Conservation (phyloP, 2,797 vertebrate species). For the Heterohyrax brucei region DNA sequence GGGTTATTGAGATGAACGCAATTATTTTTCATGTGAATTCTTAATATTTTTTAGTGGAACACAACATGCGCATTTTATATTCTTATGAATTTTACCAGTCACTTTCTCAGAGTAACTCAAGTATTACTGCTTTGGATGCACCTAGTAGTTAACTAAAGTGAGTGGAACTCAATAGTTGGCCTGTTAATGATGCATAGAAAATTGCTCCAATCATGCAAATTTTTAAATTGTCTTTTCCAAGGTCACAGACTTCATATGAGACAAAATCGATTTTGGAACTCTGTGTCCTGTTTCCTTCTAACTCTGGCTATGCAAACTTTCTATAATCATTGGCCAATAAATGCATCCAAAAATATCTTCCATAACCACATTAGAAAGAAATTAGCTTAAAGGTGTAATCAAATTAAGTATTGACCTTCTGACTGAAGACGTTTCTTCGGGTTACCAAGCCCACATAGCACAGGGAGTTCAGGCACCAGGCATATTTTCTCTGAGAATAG, state of each 20-base stretch:
- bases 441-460: slow-evolving; percentile 2
- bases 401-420: slow-evolving; percentile 48
- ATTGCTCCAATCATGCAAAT: not conserved
- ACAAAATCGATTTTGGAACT: not conserved
- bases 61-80: not conserved
- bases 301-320: slow-evolving; percentile 34
- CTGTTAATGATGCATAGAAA: slow-evolving; percentile 42
- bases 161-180: not conserved
- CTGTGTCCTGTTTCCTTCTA: not conserved
- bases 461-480: slow-evolving; percentile 32
- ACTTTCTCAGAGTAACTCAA: not conserved
- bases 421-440: not conserved
- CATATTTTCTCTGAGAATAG: slow-evolving; percentile 59
- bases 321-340: slow-evolving; percentile 28
- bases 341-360: slow-evolving; percentile 47
- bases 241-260: not conserved
- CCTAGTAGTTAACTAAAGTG: not conserved
- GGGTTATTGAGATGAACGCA: not conserved
- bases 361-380: slow-evolving; percentile 70
- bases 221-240: slow-evolving; percentile 66
- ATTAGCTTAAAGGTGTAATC: slow-evolving; percentile 71
- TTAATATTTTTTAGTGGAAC: slow-evolving; percentile 1
- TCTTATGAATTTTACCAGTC: not conserved
- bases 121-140: not conserved
- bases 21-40: not conserved